Base-by-base conservation (phyloP, 2,888 invertebrate genomes). In the Drosophila eohydei region DNA sequence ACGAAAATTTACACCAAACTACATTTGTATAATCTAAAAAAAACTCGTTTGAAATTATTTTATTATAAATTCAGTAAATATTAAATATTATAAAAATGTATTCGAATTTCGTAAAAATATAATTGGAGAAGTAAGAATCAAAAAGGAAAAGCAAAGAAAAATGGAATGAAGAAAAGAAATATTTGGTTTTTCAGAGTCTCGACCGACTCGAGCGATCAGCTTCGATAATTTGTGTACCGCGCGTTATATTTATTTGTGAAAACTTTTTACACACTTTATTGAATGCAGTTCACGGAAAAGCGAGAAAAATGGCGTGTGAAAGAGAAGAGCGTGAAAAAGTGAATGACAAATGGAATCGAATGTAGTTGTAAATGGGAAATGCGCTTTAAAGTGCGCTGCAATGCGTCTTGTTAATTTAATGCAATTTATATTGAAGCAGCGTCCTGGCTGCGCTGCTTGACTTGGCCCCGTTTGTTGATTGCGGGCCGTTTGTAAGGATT, bases 341-440 rank as follows among this genome's bases (percentile, higher is more conserved):
- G 56, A 61, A 54, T 76, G 59, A 72, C 59, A 76, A 76, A 67
- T 76, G 72, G 54, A 61, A 54, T 52, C 46, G 55, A 62, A n/a
- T 62, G 64, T 26, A 57, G 67, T 32, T 72, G 76, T 54, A 71
- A 80, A 68, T 71, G 80, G 57, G 72, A 62, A 71, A 63, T 51
- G 75, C 43, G 48, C 34, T 75, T 80, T 75, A 58, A 67, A 78
- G 68, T 68, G 77, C 67, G 36, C 30, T 71, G 76, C 76, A 68
- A 75, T 80, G 64, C 72, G 48, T 62, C 77, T 72, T 80, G 60
- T 70, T 80, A 77, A 79, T 73, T 80, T 77, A 77, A 79, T 73
- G 80, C 78, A 74, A 80, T 79, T 79, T 79, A 69, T 79, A 64
- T 62, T 67, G 57, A 32, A 26, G 54, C 26, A 8, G 40, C 16